Conservation (phyloP, 2,113 vertebrate species). For the Phocoena phocoena region DNA sequence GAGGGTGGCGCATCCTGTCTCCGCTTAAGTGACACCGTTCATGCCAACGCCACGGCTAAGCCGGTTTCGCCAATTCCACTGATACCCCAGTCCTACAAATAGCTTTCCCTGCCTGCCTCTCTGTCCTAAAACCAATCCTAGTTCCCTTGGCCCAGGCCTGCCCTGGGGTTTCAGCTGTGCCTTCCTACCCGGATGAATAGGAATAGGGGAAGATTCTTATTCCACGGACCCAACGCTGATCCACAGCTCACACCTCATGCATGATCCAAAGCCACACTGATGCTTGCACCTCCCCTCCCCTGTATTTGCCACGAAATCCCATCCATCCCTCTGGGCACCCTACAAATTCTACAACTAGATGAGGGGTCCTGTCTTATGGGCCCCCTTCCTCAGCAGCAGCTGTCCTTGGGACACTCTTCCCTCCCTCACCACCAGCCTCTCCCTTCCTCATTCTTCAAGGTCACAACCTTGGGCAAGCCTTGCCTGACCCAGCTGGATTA, state of each 20-base stretch:
- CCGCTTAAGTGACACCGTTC: neutral
- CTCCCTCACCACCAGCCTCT: neutral
- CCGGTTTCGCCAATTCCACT: neutral
- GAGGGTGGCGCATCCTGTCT: neutral
- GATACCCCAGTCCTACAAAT: neutral
- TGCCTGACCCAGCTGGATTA: neutral
- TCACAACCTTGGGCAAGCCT: neutral
- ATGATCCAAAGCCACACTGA: neutral
- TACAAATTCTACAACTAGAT: neutral
- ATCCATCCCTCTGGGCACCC: neutral
- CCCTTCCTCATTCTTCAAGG: neutral
- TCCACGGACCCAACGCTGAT: accelerated
- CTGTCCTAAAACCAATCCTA: neutral
- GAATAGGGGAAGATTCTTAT: neutral
- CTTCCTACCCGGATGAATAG: neutral
- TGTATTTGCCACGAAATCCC: neutral
- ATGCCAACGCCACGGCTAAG: neutral
- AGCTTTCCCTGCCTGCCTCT: neutral
- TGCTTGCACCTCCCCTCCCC: accelerated
- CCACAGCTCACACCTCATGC: neutral
- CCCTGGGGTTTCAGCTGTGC: neutral
- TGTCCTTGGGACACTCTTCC: neutral
- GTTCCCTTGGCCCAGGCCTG: neutral
- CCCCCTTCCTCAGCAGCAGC: neutral
- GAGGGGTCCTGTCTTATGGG: neutral